phyloP scores from a whole-genome alignment of 2,113 vertebrate genomes.

The Chloropsis cyanopogon region DNA sequence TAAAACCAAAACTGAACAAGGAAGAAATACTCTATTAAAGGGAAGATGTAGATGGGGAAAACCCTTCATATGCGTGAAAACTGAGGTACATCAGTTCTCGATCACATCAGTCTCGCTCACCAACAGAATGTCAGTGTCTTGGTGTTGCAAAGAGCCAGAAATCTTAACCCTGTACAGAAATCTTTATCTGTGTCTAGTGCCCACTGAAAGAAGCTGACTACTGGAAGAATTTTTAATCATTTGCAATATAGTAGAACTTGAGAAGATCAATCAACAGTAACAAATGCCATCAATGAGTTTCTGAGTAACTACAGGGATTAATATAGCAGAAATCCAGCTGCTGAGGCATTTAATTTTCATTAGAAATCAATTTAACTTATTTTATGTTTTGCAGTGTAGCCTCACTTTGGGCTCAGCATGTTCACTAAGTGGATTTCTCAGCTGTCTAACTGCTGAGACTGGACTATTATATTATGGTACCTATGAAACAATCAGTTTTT shows the following conservation, averaged over 20 bases:
- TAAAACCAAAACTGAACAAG: background rate
- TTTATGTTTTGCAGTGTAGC: background rate
- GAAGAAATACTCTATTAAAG: background rate
- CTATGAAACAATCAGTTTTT: background rate
- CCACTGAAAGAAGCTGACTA: background rate
- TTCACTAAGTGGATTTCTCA: background rate
- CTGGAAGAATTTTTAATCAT: background rate
- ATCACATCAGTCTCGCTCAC: background rate
- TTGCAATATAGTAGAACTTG: background rate
- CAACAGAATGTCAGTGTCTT: background rate
- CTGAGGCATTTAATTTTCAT: background rate
- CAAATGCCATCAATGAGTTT: background rate
- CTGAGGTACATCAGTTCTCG: fast-evolving
- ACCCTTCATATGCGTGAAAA: background rate
- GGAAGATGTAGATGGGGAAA: background rate
- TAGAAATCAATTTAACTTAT: background rate
- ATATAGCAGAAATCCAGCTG: background rate
- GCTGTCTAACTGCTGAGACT: background rate
- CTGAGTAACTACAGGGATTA: background rate
- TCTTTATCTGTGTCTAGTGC: background rate
- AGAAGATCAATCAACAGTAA: background rate
- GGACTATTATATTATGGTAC: background rate
- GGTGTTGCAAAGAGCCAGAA: background rate
- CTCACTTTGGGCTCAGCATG: background rate
- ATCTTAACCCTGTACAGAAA: background rate